Evolutionary conservation across 2,888 invertebrate species (phyloP).

Genomic region (Pristionchus japonicus): DNA sequence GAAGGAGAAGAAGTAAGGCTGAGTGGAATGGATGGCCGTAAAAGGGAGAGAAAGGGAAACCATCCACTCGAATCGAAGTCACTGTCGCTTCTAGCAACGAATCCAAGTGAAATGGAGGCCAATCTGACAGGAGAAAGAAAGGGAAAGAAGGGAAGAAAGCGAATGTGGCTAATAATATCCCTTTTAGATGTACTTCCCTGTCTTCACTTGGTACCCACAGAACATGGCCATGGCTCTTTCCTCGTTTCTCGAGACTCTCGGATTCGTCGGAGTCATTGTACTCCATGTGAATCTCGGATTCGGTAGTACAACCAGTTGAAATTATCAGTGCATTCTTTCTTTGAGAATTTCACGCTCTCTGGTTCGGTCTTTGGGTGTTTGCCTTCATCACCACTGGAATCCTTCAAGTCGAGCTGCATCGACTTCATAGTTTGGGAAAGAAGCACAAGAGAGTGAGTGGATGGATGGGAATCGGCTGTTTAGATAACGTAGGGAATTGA

Average conservation of each 20-base stretch:
- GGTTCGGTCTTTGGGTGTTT: neutral
- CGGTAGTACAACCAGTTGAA: neutral
- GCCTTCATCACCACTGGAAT: neutral
- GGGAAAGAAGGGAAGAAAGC: neutral
- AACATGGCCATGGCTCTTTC: neutral
- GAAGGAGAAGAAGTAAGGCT: neutral
- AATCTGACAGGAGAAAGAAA: neutral
- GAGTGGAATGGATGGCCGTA: neutral
- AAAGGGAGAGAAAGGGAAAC: neutral
- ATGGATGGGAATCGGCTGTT: too few relatives aligned
- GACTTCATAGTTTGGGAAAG: constrained; percentile 29
- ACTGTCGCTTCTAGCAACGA: neutral
- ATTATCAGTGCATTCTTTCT: neutral
- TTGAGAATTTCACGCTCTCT: constrained; percentile 25
- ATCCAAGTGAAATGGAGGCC: too few relatives aligned
- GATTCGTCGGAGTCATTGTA: neutral
- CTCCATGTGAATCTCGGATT: constrained; percentile 39
- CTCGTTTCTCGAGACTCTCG: neutral
- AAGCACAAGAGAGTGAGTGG: constrained; percentile 23
- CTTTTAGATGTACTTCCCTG: constrained; percentile 42
- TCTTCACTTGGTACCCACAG: constrained; percentile 45
- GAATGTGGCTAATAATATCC: neutral
- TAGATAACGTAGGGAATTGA: too few relatives aligned
- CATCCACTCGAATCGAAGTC: neutral
- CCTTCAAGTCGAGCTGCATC: constrained; percentile 19